Evolutionary conservation across 2,888 invertebrate species (phyloP), one percentile per base, ranked within the genome.

Genomic region (Trilocha varians): DNA sequence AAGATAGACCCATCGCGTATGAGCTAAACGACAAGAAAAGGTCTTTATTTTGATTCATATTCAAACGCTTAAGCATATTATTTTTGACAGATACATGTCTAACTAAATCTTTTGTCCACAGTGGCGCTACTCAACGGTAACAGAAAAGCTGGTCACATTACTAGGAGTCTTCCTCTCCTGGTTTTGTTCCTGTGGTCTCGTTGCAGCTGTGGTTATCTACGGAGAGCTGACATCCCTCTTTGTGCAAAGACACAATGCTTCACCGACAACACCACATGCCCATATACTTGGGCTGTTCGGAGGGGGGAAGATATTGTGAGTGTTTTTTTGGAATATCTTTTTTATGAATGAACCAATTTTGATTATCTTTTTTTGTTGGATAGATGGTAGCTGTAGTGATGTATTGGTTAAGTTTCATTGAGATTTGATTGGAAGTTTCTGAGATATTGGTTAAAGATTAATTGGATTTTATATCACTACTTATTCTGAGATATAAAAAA

Each of bases 151-250:
- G 4, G 66, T 65, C 8, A 70, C 79, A 0, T 14, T 55, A 0
- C 25, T 59, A 1, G 73, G 76, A 14, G 71, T 66, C 14, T 3
- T 57, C 13, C 46, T 67, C 13, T 69, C 66, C 0, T 60, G 62
- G 53, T n/a, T 57, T 3, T 66, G 72, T 44, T 70, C 87, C 0
- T 57, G 66, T 36, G 82, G 76, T 9, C 67, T 83, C 41, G 86
- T 90, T 32, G 68, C 80, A n/a, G 88, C 89, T 46, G 87, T 90
- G 32, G 80, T 89, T 36, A 72, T 87, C 33, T 90, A 90, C 69
- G 90, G 90, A 1, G 88, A 89, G 62, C 78, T 90, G 40, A 88
- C 90, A 0, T 80, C 89, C 14, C 70, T 89, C 14, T 80, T 90
- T 65, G 88, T 90, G 40, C 78, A 82, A 55, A 65, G 89, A 1